Evolutionary conservation across 1,140 invertebrate genomes (phyloP).

Genomic region (Danaus melanippus): DNA sequence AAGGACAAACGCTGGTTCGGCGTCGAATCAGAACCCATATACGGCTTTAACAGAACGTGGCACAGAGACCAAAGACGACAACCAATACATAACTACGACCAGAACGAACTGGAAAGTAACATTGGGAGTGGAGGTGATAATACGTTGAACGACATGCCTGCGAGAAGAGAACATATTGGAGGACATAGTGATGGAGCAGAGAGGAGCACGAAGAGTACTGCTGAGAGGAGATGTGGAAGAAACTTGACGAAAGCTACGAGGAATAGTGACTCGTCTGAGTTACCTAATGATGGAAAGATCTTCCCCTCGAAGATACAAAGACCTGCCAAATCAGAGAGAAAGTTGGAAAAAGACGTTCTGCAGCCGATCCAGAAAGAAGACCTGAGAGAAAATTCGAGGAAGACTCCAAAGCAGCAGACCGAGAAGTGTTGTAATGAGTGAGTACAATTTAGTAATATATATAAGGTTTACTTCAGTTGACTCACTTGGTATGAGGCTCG

Average conservation of each 20-base stretch:
- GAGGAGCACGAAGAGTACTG: too few relatives aligned
- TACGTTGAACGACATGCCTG: slow-evolving; percentile 23
- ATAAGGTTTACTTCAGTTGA: too few relatives aligned
- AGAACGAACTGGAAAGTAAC: slow-evolving; percentile 35
- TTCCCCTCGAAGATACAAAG: slow-evolving; percentile 56
- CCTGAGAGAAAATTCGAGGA: slow-evolving; percentile 39
- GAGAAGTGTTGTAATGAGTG: slow-evolving; percentile 67
- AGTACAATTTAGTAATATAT: slow-evolving; percentile 32
- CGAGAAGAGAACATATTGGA: slow-evolving; percentile 39
- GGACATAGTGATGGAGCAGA: too few relatives aligned
- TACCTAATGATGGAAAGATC: slow-evolving; percentile 54
- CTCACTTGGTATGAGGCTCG: too few relatives aligned
- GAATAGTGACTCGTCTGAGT: slow-evolving; percentile 46
- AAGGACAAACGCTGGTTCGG: slow-evolving; percentile 42
- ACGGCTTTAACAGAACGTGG: slow-evolving; percentile 55
- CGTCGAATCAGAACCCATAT: slow-evolving; percentile 55
- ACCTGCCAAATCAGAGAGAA: slow-evolving; percentile 54
- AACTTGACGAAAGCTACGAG: too few relatives aligned
- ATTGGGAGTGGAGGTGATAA: too few relatives aligned
- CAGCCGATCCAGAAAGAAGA: slow-evolving; percentile 49
- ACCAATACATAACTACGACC: slow-evolving; percentile 57
- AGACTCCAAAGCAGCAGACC: slow-evolving; percentile 45
- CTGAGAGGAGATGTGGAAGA: too few relatives aligned
- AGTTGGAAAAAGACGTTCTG: slow-evolving; percentile 48
- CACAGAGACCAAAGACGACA: slow-evolving; percentile 66